These are phyloP conservation scores for Anhinga rufa DNA, from an alignment of 2,113 vertebrate genomes.

Conservation along the genomic window DNA sequence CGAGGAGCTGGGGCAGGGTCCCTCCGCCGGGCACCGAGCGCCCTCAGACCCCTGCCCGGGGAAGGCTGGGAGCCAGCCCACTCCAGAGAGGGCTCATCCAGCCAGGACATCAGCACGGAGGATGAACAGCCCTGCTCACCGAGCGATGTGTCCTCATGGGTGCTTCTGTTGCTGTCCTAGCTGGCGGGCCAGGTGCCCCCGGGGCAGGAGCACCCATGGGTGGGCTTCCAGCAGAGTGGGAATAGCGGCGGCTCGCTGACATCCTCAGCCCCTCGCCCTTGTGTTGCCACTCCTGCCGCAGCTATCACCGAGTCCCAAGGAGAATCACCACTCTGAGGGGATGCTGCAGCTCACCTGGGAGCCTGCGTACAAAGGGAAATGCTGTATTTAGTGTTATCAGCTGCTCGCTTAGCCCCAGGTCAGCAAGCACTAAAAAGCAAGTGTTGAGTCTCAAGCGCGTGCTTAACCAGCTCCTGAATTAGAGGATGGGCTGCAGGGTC, in stretches of 20 bases:
- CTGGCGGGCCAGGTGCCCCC: rapidly evolving
- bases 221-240: not conserved
- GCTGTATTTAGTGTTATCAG: not conserved
- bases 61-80: not conserved
- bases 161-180: not conserved
- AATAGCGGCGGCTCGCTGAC: rapidly evolving
- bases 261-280: not conserved
- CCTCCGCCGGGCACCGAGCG: not conserved
- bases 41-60: rapidly evolving
- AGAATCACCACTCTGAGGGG: too few relatives aligned
- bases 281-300: not conserved
- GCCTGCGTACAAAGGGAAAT: not conserved
- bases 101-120: rapidly evolving
- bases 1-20: not conserved
- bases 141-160: rapidly evolving
- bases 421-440: not conserved
- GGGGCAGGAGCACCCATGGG: not conserved
- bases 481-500: not conserved
- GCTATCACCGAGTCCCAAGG: rapidly evolving
- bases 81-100: not conserved
- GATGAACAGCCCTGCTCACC: rapidly evolving
- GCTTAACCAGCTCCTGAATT: not conserved
- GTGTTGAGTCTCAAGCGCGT: not conserved
- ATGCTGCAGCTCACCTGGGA: not conserved
- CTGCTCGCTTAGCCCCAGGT: not conserved